Percentiles rank a stretch among this genome's conserved stretches.
These are phyloP conservation scores for Helicoverpa zea DNA, from an alignment of 1,140 invertebrate species.

Conservation along the genomic window DNA sequence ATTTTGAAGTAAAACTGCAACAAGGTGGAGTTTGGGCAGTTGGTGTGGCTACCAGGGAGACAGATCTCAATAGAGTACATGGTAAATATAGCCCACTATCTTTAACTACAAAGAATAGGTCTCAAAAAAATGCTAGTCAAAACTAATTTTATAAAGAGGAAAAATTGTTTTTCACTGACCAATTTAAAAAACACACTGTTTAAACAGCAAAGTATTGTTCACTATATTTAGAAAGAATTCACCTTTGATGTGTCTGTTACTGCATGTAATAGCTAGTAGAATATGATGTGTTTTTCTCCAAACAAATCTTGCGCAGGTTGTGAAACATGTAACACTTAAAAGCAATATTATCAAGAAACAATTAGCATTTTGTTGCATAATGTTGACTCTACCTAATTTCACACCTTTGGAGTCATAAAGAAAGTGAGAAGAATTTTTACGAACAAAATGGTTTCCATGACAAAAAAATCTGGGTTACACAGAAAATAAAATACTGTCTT, in stretches of 20 bases:
- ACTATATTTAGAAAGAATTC: too few species aligned
- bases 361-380: constrained; percentile 11
- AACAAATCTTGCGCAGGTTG: background rate
- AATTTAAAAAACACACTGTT: too few species aligned
- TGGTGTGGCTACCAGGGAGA: constrained; percentile 95
- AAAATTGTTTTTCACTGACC: too few species aligned
- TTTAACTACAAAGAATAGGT: too few species aligned
- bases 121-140: too few species aligned
- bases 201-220: too few species aligned
- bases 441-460: background rate
- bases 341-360: constrained; percentile 14
- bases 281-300: background rate
- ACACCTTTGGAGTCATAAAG: constrained; percentile 13
- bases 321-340: constrained; percentile 2
- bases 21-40: constrained; percentile 98
- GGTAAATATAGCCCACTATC: constrained; percentile 69
- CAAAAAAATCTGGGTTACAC: constrained; percentile 17
- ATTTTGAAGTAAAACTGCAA: constrained; percentile 99
- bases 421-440: constrained; percentile 10
- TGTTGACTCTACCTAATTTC: background rate
- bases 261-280: background rate
- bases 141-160: too few species aligned
- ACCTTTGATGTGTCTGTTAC: too few species aligned
- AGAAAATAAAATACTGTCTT: background rate
- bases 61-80: constrained; percentile 94